Percentiles rank a stretch among this genome's conserved stretches.
These are phyloP conservation scores for Fratercula arctica DNA, from an alignment of 2,797 vertebrate genomes.

Conservation along the genomic window DNA sequence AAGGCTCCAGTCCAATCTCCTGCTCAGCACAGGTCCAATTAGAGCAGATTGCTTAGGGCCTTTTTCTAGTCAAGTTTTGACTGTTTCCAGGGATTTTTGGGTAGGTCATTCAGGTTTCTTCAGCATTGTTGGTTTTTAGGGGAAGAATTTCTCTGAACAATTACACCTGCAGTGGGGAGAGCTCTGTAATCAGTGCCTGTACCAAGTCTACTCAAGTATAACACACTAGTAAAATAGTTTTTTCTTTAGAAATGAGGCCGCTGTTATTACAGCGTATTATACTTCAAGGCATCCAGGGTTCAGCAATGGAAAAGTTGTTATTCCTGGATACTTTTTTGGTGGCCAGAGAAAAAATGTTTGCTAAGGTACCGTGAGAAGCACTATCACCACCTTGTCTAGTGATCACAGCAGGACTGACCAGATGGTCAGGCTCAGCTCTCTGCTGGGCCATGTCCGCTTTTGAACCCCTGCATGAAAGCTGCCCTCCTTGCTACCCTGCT, in stretches of 20 bases:
- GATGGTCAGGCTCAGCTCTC: background rate
- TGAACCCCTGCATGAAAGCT: background rate
- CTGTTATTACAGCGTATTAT: background rate
- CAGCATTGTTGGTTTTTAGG: background rate
- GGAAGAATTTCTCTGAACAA: background rate
- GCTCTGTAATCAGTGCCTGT: background rate
- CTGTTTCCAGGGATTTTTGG: background rate
- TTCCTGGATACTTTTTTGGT: background rate
- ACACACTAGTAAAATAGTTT: background rate
- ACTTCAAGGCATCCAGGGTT: background rate
- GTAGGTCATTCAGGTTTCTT: background rate
- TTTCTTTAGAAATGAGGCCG: background rate
- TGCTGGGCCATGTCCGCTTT: rapidly evolving
- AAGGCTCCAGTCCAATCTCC: background rate
- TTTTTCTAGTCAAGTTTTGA: background rate
- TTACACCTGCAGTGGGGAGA: background rate
- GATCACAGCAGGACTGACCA: background rate
- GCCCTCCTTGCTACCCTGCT: background rate
- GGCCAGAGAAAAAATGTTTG: background rate
- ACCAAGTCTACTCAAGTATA: background rate
- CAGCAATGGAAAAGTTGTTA: background rate
- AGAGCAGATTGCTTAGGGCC: background rate
- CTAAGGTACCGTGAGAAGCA: rapidly evolving
- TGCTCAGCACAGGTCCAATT: background rate
- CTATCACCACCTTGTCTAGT: too few relatives aligned